Evolutionary conservation across 2,888 invertebrate species (phyloP), one percentile per base, ranked within the genome.

Genomic region (Eristalis tenax): DNA sequence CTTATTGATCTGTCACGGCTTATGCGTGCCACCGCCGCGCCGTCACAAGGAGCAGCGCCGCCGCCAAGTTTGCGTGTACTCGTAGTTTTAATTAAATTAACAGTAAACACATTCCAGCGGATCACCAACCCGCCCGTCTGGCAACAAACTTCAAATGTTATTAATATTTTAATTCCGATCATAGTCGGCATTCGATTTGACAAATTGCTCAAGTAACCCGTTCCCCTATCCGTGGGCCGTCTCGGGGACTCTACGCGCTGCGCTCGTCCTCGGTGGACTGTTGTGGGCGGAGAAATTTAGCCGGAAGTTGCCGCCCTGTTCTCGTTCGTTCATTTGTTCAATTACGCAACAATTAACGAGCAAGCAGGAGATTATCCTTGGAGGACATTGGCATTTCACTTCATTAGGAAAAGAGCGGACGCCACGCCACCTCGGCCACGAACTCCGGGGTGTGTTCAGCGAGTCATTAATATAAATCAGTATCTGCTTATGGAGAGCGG

Each of bases 321-420:
- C 18, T 68, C 59, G 22, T 61, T 50, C 59, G 66, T 74, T 87
- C 75, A 83, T 87, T 87, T 87, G 87, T 87, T 76, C 83, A 83
- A 79, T 83, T 83, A 87, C 79, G 83, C 75, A 87, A 87, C 87
- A 83, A 87, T 87, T 87, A 87, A 83, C 87, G 79, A 83, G 87
- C 73, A 76, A 76, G 75, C 79, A 40, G 68, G 76, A 76, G 83
- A 87, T 83, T 83, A 87, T 87, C 83, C 83, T 79, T 79, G 68
- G 75, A 75, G 76, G 66, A 68, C 83, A 83, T 71, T 83, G 78
- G 61, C 68, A 65, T 28, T 78, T 83, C 78, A 83, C 79, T 87
- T 83, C 87, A 87, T 87, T 87, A 75, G 68, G 64, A 68, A 80
- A 76, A 35, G 71, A 68, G 66, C 71, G 50, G 50, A 18, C 50